Percentiles rank a stretch among this genome's conserved stretches.
Conservation (phyloP, 1,140 invertebrate species). For the Diorhabda carinulata region DNA sequence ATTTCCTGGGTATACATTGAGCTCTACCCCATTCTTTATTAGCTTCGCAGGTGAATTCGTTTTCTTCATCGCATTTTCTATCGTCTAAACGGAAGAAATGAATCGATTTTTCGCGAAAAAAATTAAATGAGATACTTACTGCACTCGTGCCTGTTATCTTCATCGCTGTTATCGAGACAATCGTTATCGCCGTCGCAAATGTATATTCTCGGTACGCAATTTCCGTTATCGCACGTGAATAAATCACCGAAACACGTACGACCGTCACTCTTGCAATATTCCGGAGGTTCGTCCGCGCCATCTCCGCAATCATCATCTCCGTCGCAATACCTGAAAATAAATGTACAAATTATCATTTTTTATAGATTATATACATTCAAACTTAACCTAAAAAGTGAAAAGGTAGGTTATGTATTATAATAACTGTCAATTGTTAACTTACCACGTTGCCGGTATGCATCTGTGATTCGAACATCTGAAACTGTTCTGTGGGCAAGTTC, state of each 20-base stretch:
- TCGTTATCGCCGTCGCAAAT: conserved; percentile 97
- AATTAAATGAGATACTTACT: conserved; percentile 57
- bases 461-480: conserved; percentile 84
- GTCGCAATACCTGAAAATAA: conserved; percentile 57
- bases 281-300: conserved; percentile 82
- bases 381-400: neutral
- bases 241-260: conserved; percentile 91
- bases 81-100: conserved; percentile 60
- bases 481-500: conserved; percentile 86
- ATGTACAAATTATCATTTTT: neutral
- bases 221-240: conserved; percentile 95
- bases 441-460: conserved; percentile 89
- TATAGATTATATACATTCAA: too few species aligned
- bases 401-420: too few species aligned
- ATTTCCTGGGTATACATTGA: conserved; percentile 90
- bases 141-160: conserved; percentile 86
- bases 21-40: conserved; percentile 88
- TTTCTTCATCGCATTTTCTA: conserved; percentile 85
- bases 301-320: conserved; percentile 89
- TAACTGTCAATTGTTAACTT: conserved; percentile 52
- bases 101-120: neutral
- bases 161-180: conserved; percentile 89
- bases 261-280: conserved; percentile 90
- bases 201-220: conserved; percentile 93
- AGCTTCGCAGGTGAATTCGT: conserved; percentile 84